phyloP scores from a whole-genome alignment of 2,113 vertebrate species.

The Phycodurus eques region DNA sequence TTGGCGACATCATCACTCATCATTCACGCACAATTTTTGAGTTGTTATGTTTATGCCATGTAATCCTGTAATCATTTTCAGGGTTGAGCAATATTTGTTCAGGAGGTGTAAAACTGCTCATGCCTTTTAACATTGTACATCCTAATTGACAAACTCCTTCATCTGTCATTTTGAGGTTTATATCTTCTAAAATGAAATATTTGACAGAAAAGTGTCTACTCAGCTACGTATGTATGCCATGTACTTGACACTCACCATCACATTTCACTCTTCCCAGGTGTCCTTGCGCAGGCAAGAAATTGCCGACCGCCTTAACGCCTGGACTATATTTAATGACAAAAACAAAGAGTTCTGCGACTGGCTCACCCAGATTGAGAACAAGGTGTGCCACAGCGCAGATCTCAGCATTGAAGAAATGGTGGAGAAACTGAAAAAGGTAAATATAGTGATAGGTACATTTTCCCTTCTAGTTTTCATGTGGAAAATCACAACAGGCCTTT shows the following conservation, averaged over 20 bases:
- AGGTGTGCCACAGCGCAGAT: slow-evolving; percentile 82
- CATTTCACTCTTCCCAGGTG: slow-evolving; percentile 70
- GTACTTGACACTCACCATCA: neutral
- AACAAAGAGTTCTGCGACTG: slow-evolving; percentile 91
- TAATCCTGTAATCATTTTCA: neutral
- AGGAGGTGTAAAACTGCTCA: neutral
- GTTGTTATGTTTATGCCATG: neutral
- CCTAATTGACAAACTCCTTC: neutral
- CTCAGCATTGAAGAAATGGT: slow-evolving; percentile 92
- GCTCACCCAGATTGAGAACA: slow-evolving; percentile 92
- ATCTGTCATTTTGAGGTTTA: neutral
- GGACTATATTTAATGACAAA: slow-evolving; percentile 90
- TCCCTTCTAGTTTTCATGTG: neutral
- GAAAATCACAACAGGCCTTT: neutral
- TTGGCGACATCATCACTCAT: neutral
- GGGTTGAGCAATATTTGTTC: neutral
- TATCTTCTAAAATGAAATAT: neutral
- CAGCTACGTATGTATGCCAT: neutral
- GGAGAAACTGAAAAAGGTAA: slow-evolving; percentile 92
- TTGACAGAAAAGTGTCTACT: neutral
- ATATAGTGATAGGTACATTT: neutral
- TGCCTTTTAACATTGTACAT: neutral
- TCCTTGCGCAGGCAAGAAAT: slow-evolving; percentile 84
- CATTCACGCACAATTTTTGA: neutral
- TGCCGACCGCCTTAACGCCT: slow-evolving; percentile 86